A percentile compares a stretch with the other conserved stretches of the same genome.
phyloP scores from a whole-genome alignment of 2,113 vertebrate genomes.

The Struthidea cinerea region DNA sequence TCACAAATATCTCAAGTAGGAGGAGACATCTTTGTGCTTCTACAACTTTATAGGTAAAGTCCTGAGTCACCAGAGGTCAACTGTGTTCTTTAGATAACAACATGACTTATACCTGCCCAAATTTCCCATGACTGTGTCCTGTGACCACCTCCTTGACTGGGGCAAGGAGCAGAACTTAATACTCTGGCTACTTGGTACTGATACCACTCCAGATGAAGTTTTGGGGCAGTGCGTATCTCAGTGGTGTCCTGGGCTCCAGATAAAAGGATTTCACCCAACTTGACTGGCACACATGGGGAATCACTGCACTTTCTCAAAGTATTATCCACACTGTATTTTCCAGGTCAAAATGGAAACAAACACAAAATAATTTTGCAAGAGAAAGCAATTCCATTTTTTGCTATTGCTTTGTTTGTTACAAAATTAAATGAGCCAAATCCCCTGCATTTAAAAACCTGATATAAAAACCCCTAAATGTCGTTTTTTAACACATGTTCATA shows the following conservation, averaged over 20 bases:
- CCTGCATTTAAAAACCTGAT: background rate
- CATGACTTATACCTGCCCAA: background rate
- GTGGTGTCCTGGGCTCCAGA: background rate
- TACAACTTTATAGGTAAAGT: background rate
- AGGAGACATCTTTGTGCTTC: background rate
- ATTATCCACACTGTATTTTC: background rate
- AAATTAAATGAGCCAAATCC: background rate
- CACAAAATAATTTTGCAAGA: background rate
- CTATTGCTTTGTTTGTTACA: background rate
- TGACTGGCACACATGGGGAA: background rate
- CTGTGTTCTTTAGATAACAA: background rate
- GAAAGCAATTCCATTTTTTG: background rate
- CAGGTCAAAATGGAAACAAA: background rate
- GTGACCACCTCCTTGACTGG: background rate
- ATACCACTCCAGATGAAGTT: background rate
- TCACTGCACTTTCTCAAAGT: background rate
- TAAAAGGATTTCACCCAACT: background rate
- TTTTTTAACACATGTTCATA: background rate
- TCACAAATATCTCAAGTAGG: background rate
- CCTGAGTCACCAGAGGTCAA: background rate
- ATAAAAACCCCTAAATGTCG: background rate
- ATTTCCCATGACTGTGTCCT: background rate
- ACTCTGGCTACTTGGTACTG: background rate
- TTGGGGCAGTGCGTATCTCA: background rate
- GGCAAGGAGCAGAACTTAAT: background rate